A percentile compares a stretch with the other conserved stretches of the same genome.
phyloP scores from a whole-genome alignment of 2,888 invertebrate species.

The Blastobasis adustella region DNA sequence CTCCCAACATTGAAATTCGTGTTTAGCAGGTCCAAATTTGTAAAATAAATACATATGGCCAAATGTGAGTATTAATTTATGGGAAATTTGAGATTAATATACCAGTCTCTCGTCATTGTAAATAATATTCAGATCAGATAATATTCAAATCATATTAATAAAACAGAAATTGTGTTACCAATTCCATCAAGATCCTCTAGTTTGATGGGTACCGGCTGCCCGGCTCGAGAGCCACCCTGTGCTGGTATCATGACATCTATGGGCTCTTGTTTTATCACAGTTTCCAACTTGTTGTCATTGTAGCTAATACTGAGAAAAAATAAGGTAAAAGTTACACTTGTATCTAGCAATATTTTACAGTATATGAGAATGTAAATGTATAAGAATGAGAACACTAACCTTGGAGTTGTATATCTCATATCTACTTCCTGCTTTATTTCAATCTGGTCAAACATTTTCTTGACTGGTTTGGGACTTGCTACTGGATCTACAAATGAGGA shows the following conservation, averaged over 20 bases:
- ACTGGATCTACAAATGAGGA: conserved; percentile 61
- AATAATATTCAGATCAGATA: too few relatives aligned
- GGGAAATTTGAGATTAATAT: too few relatives aligned
- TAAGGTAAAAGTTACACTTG: conserved; percentile 1
- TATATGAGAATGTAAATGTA: too few relatives aligned
- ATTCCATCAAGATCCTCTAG: conserved; percentile 68
- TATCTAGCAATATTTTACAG: background rate
- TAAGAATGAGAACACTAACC: conserved; percentile 31
- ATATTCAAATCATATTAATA: too few relatives aligned
- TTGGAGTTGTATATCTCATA: conserved; percentile 33
- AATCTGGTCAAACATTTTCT: conserved; percentile 42
- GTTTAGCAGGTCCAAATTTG: too few relatives aligned
- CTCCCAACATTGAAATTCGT: too few relatives aligned
- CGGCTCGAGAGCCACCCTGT: conserved; percentile 32
- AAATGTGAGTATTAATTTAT: too few relatives aligned
- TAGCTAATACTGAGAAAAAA: conserved; percentile 32
- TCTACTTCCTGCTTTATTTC: conserved; percentile 60
- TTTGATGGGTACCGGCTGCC: conserved; percentile 61
- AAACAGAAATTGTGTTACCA: conserved; percentile 30
- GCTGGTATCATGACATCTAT: conserved; percentile 32
- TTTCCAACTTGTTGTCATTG: conserved; percentile 42
- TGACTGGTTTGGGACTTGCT: conserved; percentile 56
- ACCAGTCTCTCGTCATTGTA: too few relatives aligned
- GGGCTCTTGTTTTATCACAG: conserved; percentile 55
- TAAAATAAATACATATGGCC: too few relatives aligned